Evolutionary conservation across 2,797 vertebrate genomes (phyloP).

Genomic region (Sebastes flavidus): DNA sequence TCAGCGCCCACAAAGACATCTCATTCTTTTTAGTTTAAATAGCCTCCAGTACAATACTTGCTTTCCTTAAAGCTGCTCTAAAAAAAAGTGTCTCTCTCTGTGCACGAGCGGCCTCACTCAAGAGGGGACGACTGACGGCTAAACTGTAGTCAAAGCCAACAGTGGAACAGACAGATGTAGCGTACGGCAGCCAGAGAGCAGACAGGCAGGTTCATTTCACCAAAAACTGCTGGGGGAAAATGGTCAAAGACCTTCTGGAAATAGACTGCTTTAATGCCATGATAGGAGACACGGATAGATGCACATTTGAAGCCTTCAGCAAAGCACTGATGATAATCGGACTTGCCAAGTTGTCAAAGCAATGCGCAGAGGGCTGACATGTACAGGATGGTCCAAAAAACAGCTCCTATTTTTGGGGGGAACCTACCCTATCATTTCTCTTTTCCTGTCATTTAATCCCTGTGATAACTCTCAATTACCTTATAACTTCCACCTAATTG

Average conservation of each 20-base stretch:
- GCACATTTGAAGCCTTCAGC: conserved; percentile 16
- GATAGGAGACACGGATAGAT: conserved; percentile 6
- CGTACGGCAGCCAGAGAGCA: neutral
- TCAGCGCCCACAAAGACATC: neutral
- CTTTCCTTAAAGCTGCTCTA: conserved; percentile 6
- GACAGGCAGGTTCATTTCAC: conserved; percentile 14
- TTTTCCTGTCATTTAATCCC: neutral
- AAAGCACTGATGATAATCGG: conserved; percentile 9
- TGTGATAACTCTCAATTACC: neutral
- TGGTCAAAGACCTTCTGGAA: conserved; percentile 2
- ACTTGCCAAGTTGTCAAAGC: conserved; percentile 23
- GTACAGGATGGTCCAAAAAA: neutral
- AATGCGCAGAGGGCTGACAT: neutral
- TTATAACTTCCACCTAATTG: conserved; percentile 22
- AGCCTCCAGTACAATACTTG: neutral
- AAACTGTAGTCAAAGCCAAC: conserved; percentile 28
- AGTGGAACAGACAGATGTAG: conserved; percentile 22
- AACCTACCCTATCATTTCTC: neutral
- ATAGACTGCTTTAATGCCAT: conserved; percentile 8
- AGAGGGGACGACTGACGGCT: conserved; percentile 18
- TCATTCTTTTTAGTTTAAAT: conserved; percentile 17
- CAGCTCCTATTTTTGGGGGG: neutral
- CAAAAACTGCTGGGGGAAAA: neutral
- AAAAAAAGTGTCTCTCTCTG: neutral
- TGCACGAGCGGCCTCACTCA: conserved; percentile 36